These are phyloP conservation scores for Drosophila mimica DNA, from an alignment of 2,888 invertebrate genomes.

Conservation along the genomic window DNA sequence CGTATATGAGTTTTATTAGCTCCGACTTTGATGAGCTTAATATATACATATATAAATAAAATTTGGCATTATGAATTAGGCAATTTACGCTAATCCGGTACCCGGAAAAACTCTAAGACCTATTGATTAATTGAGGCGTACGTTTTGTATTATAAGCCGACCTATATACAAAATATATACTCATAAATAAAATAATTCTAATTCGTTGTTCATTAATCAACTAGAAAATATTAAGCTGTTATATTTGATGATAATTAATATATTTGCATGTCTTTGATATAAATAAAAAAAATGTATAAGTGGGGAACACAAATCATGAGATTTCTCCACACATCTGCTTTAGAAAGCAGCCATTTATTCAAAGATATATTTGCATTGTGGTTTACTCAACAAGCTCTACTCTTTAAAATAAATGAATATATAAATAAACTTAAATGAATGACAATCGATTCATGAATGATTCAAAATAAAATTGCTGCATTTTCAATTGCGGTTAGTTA, in stretches of 20 bases:
- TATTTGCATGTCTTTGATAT: neutral
- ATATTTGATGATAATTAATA: neutral
- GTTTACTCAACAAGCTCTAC: neutral
- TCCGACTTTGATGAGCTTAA: neutral
- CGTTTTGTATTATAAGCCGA: neutral
- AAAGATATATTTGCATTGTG: neutral
- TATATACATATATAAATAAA: neutral
- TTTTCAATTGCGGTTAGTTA: conserved; percentile 6
- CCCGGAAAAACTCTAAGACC: neutral
- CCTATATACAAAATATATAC: neutral
- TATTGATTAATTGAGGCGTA: neutral
- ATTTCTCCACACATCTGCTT: neutral
- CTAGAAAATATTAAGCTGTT: neutral
- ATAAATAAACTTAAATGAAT: neutral
- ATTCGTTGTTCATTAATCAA: too few species aligned
- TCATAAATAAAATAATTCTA: neutral
- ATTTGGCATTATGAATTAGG: neutral
- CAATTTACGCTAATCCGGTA: neutral
- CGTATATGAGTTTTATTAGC: conserved; percentile 13
- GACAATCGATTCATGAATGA: neutral
- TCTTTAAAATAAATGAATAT: neutral
- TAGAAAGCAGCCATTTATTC: neutral
- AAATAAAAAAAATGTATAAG: neutral
- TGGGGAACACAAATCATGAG: neutral
- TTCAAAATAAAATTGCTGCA: neutral